These are phyloP conservation scores for Heliocidaris erythrogramma DNA, from an alignment of 35 echinoderm and acorn worm genomes.

Conservation along the genomic window DNA sequence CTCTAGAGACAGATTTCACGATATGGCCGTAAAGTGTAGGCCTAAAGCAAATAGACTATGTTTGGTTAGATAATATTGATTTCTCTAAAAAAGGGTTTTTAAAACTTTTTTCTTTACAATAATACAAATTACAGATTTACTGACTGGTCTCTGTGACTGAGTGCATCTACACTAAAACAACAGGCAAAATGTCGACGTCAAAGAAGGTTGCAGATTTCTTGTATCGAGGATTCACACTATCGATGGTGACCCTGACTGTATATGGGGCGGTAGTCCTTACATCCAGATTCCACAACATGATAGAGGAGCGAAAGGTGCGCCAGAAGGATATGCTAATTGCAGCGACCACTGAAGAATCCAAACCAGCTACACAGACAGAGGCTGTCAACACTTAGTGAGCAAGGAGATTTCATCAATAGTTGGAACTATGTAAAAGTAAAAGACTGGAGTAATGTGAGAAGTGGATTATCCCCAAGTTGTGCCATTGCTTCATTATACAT, in stretches of 20 bases:
- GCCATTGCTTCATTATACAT: neutral
- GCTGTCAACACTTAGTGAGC: neutral
- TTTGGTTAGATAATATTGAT: no score
- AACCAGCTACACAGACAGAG: neutral
- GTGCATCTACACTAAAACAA: neutral
- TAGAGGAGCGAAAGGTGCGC: constrained; percentile 7
- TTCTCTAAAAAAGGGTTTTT: no score
- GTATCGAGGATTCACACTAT: constrained; percentile 50
- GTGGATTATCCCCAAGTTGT: neutral
- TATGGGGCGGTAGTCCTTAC: constrained; percentile 32
- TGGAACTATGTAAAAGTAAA: neutral
- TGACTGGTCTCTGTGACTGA: neutral
- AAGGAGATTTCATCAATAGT: neutral
- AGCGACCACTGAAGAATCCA: neutral
- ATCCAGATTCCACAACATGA: constrained; percentile 25
- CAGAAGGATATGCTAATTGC: constrained; percentile 21
- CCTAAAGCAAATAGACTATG: no score
- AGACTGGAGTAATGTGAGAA: neutral
- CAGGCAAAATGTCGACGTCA: constrained; percentile 8
- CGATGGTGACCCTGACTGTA: constrained; percentile 56
- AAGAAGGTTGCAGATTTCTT: constrained; percentile 53
- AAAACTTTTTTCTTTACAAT: no score
- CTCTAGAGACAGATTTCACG: no score
- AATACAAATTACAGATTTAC: neutral
- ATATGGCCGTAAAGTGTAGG: no score